Evolutionary conservation across 2,888 invertebrate species (phyloP), one percentile per base, ranked within the genome.

Genomic region (Homarus gammarus): DNA sequence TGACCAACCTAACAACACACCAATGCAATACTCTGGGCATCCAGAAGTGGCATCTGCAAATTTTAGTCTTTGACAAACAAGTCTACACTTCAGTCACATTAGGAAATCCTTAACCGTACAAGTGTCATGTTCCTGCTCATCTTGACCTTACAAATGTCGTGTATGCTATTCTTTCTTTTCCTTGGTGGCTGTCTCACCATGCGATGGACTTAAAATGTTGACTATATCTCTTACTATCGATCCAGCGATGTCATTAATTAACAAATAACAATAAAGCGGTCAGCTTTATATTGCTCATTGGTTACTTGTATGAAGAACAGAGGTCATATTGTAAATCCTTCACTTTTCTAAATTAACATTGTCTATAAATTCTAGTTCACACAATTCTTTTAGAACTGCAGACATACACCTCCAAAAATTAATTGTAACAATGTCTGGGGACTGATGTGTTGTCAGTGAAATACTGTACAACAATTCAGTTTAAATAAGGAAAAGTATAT

Each of bases 1-100:
- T 70, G 31, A 15, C 68, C 36, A 72, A 51, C 73, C 51, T 72
- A 49, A 84, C 22, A 84, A 84, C 73, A 84, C 38, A 77, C 33
- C 40, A 44, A 31, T 31, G 40, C 77, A 77, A 31, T 77, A 51
- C 83, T 38, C 72, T 56, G 10, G 83, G 70, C 64, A 88, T 88
- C 84, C 88, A 88, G 88, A 88, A 64, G 70, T 70, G 88, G 88
- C 83, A 77, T 72, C 88, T 87, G 75, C 87, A 73, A 82, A 82
- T 56, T 78, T 75, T 61, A 44, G 84, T 75, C 84, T 84, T 73
- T 84, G 84, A 84, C 73, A 84, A 61, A 84, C 75, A 84, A 22
- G 64, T 82, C 82, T 75, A 84, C 75, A 84, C 36, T 70, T 82
- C 82, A 56, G 79, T 86, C 86, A 70, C 38, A 75, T 86, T 72